These are phyloP conservation scores for Nothobranchius furzeri DNA, from an alignment of 2,113 vertebrate species.

Conservation along the genomic window DNA sequence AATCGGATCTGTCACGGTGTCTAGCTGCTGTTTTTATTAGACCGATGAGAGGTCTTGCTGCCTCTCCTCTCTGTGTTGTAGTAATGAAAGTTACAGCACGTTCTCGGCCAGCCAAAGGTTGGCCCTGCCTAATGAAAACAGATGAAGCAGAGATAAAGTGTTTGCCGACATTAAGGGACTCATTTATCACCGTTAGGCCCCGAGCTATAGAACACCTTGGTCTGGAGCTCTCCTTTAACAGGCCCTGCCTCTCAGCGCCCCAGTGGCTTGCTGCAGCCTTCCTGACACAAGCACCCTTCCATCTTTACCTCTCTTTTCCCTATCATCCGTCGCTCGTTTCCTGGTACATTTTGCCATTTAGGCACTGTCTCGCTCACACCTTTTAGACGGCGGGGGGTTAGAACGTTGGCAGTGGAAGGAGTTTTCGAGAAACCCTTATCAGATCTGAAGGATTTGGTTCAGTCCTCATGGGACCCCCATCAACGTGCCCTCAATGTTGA, in stretches of 20 bases:
- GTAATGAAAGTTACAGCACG: slow-evolving; percentile 77
- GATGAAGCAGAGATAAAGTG: slow-evolving; percentile 86
- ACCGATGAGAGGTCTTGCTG: slow-evolving; percentile 65
- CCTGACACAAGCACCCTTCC: slow-evolving; percentile 42
- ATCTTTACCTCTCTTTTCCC: slow-evolving; percentile 31
- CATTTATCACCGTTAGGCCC: slow-evolving; percentile 84
- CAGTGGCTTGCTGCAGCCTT: slow-evolving; percentile 60
- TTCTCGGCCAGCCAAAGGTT: slow-evolving; percentile 80
- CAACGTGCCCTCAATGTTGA: slow-evolving; percentile 28
- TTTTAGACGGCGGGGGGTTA: slow-evolving; percentile 2
- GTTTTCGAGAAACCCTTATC: slow-evolving; percentile 34
- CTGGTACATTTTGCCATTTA: neutral
- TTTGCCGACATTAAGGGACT: slow-evolving; percentile 84
- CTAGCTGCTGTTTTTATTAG: slow-evolving; percentile 68
- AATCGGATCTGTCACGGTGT: slow-evolving; percentile 64
- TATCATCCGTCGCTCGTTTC: neutral
- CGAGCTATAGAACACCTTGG: slow-evolving; percentile 80
- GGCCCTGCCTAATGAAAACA: slow-evolving; percentile 84
- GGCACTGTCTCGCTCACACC: neutral
- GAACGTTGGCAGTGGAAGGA: neutral
- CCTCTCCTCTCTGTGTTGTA: slow-evolving; percentile 59
- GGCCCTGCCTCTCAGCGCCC: slow-evolving; percentile 67
- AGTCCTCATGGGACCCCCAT: slow-evolving; percentile 44
- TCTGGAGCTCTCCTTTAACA: slow-evolving; percentile 70
- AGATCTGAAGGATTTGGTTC: slow-evolving; percentile 33